phyloP scores from a whole-genome alignment of 2,113 vertebrate genomes.

The Fregetta grallaria region DNA sequence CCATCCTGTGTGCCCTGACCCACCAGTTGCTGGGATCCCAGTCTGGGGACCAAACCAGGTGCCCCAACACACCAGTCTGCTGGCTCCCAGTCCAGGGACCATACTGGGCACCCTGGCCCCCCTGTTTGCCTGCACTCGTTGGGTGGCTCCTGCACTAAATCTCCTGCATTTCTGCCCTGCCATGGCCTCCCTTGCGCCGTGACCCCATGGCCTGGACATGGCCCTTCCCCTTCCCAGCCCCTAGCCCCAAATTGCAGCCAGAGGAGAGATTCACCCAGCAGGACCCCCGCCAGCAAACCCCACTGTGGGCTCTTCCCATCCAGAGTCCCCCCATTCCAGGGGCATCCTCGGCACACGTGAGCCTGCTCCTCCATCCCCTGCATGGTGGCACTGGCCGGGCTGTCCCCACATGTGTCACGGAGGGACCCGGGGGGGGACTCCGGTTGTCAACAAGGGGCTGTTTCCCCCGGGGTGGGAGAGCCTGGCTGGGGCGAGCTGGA shows the following conservation, averaged over 20 bases:
- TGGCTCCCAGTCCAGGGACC: not conserved
- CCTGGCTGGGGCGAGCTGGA: not conserved
- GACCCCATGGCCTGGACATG: not conserved
- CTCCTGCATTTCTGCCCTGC: not conserved
- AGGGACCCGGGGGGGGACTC: rapidly evolving
- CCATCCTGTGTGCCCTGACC: not conserved
- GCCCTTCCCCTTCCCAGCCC: not conserved
- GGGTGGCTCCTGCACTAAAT: not conserved
- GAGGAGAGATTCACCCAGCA: not conserved
- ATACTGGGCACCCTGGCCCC: not conserved
- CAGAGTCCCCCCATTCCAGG: no score
- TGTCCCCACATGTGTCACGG: not conserved
- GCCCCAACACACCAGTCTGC: no score
- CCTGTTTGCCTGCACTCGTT: rapidly evolving
- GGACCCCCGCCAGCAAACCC: not conserved
- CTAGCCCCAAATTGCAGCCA: not conserved
- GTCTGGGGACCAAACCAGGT: no score
- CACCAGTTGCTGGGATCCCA: not conserved
- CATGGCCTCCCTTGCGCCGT: not conserved
- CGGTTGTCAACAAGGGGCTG: not conserved
- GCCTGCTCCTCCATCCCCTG: not conserved
- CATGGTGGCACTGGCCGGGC: rapidly evolving
- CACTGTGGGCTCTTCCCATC: not conserved
- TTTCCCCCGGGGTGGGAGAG: not conserved
- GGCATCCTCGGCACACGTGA: rapidly evolving